Base-by-base conservation (phyloP, 2,888 invertebrate genomes). In the Pycnomerus fuliginosus region DNA sequence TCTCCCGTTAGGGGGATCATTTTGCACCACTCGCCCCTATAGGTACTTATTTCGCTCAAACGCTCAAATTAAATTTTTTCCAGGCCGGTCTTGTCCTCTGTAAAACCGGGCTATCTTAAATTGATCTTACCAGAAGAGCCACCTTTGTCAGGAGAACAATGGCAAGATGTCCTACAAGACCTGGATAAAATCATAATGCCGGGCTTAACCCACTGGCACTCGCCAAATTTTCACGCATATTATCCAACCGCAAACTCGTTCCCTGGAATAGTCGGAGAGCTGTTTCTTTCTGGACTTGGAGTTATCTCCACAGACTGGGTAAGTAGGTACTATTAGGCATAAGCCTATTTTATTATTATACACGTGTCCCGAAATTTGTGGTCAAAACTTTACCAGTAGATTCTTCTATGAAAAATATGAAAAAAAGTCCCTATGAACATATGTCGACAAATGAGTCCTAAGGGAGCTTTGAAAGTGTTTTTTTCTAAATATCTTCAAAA, bases 191-290 rank as follows among this genome's bases (percentile, higher is more conserved):
- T 87, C 33, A 88, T 98, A 51, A 84, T 94, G 81, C 96, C 96
- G 0, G 97, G 97, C 55, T 87, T 87, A 24, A 94, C 95, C 0
- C 91, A 94, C 61, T 96, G 96, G 96, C 87, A 90, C 59, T 92
- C 92, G 3, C 96, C 95, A 1, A 80, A 88, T 55, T 96, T 96
- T 74, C 91, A 94, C 65, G 95, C 94, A 0, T 97, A 89, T 69
- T 93, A 84, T 71, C 92, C 93, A 1, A 84, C 90, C 1, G 90
- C 83, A n/a, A 82, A 82, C 48, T 92, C 92, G 0, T 95, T 83
- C 69, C 90, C 94, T 2, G 84, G 87, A 16, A 82, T 94, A 34
- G 77, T 92, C 1, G 90, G 87, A 1, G 91, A 91, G 65, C 35
- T 65, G 7, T 49, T 65, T 20, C 43, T 61, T 17, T 57, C 64